A percentile compares a stretch with the other conserved stretches of the same genome.
Conservation (phyloP, 2,888 invertebrate species). For the Elmis aenea region DNA sequence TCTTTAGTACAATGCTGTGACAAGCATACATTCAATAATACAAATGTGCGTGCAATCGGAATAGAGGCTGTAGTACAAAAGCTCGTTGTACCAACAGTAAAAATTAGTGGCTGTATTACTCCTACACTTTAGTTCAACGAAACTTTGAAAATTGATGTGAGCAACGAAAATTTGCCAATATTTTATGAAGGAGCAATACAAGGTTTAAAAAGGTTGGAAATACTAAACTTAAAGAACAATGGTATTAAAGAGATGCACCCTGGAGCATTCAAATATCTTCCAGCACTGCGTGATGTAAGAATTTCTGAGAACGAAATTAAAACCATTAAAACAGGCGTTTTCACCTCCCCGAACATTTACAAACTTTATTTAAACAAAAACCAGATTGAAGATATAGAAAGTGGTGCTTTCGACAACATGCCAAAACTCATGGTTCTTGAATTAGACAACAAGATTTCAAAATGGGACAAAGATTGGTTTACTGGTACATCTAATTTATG, state of each 20-base stretch:
- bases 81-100: neutral
- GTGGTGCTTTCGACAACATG: constrained; percentile 30
- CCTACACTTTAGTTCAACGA: constrained; percentile 5
- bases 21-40: too few relatives aligned
- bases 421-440: constrained; percentile 33
- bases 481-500: constrained; percentile 33
- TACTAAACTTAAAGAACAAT: constrained; percentile 10
- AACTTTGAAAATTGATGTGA: constrained; percentile 8
- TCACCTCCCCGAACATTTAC: constrained; percentile 7
- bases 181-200: constrained; percentile 21
- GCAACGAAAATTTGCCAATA: constrained; percentile 7
- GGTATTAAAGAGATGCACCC: constrained; percentile 14
- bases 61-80: too few relatives aligned
- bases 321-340: constrained; percentile 13
- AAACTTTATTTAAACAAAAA: constrained; percentile 10
- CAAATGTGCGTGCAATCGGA: too few relatives aligned
- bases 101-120: neutral
- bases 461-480: constrained; percentile 39
- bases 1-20: too few relatives aligned
- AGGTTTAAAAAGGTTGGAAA: constrained; percentile 20
- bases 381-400: constrained; percentile 13
- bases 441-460: constrained; percentile 35
- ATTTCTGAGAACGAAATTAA: constrained; percentile 8
- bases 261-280: constrained; percentile 17
- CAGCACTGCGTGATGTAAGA: constrained; percentile 6